Conservation (phyloP, 2,113 vertebrate genomes). For the Tyto alba region DNA sequence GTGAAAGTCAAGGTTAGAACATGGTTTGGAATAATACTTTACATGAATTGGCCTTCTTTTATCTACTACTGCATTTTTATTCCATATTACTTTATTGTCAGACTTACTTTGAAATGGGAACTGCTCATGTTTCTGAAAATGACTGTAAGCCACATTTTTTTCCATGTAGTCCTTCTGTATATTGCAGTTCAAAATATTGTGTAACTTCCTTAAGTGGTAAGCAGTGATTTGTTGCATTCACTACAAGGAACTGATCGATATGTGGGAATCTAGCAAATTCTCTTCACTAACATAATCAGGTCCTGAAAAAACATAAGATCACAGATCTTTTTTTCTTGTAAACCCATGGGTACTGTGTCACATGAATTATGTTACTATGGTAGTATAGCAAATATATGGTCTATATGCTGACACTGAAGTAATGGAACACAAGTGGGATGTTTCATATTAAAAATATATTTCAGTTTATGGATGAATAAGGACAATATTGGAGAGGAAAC, state of each 20-base stretch:
- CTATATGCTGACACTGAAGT: not conserved
- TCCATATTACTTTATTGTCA: not conserved
- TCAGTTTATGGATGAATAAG: not conserved
- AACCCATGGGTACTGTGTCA: not conserved
- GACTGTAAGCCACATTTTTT: not conserved
- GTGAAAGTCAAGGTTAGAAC: not conserved
- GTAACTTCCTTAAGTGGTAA: not conserved
- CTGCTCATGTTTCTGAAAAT: constrained; percentile 15
- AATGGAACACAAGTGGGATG: not conserved
- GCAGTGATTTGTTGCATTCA: not conserved
- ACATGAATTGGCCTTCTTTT: not conserved
- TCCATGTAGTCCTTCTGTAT: not conserved
- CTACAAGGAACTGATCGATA: not conserved
- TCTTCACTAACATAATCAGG: not conserved
- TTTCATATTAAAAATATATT: not conserved
- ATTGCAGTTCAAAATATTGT: not conserved
- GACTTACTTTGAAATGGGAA: not conserved
- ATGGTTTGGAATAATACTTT: not conserved
- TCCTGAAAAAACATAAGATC: not conserved
- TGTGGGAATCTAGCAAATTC: not conserved
- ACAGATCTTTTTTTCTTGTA: not conserved
- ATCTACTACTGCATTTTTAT: not conserved
- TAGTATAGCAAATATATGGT: not conserved
- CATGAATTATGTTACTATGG: not conserved
- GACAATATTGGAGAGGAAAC: accelerated